Evolutionary conservation across 2,113 vertebrate genomes (phyloP), one percentile per base, ranked within the genome.

Genomic region (Larimichthys polyactis): DNA sequence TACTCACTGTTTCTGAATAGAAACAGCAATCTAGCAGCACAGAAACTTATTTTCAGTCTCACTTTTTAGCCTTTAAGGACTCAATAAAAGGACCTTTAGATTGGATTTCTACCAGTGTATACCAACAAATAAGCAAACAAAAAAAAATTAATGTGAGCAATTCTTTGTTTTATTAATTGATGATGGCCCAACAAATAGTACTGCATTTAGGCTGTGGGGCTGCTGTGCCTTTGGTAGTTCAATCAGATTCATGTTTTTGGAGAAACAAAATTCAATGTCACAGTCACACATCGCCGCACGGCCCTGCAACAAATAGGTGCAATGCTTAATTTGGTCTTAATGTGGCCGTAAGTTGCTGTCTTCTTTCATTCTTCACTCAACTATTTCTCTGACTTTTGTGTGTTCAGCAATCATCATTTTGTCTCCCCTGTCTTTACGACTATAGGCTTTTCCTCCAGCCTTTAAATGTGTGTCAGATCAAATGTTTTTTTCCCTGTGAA

Each of bases 141-240:
- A 22, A 11, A 29, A 15, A 27, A 0, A 75, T 54, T n/a, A 46
- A 32, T 60, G 46, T 0, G 14, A 54, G 17, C 20, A 40, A 40
- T 40, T 68, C 14, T 69, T 43, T 71, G 4, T 5, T 63, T 16
- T 54, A 73, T 44, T 73, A 43, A 76, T 79, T 58, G 72, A 55
- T 52, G 32, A 69, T 43, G 20, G 16, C 20, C 0, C 12, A 9
- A 14, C 29, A 72, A 16, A 63, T 12, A 68, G 36, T 9, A 65
- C 36, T 40, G 19, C 27, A 8, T 8, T 40, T 40, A 40, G 36
- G 36, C 36, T 40, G 36, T 40, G 36, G 36, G 32, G 32, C 32
- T 32, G 32, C 32, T 1, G 32, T 6, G 32, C n/a, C 9, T 52
- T 5, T 44, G 0, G 63, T 7, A 24, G 16, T 60, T 51, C 29